Conservation (phyloP, 2,113 vertebrate genomes). For the Macquaria australasica region DNA sequence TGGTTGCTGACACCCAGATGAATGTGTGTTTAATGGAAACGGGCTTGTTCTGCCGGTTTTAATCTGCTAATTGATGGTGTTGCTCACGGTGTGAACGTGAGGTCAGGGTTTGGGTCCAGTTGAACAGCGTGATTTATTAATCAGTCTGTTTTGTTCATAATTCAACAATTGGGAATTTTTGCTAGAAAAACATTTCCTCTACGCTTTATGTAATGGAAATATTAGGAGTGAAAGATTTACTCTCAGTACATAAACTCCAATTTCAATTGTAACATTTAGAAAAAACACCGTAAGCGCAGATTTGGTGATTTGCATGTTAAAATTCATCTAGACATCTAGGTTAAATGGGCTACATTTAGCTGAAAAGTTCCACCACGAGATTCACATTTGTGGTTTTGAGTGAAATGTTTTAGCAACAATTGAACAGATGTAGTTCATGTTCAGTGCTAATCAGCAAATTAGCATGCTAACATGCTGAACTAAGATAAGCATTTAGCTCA, state of each 20-base stretch:
- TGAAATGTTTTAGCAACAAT: no score
- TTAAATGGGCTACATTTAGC: background rate
- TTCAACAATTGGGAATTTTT: background rate
- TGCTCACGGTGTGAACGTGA: background rate
- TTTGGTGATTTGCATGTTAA: background rate
- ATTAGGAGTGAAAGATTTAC: background rate
- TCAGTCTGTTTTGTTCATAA: background rate
- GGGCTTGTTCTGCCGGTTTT: background rate
- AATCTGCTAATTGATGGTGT: slow-evolving; percentile 10
- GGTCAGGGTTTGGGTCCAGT: background rate
- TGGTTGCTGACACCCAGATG: slow-evolving; percentile 3
- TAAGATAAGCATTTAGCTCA: no score
- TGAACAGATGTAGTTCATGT: no score
- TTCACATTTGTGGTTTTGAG: no score
- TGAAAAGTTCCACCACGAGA: no score
- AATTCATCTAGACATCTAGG: background rate
- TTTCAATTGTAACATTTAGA: background rate
- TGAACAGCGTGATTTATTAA: background rate
- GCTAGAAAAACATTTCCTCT: background rate
- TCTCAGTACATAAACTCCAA: background rate
- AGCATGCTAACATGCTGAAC: no score
- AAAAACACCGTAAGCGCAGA: background rate
- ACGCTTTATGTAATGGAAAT: background rate
- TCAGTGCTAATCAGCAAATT: no score
- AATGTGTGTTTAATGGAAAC: slow-evolving; percentile 11